phyloP scores from a whole-genome alignment of 2,888 invertebrate species.

The Boloria selene region DNA sequence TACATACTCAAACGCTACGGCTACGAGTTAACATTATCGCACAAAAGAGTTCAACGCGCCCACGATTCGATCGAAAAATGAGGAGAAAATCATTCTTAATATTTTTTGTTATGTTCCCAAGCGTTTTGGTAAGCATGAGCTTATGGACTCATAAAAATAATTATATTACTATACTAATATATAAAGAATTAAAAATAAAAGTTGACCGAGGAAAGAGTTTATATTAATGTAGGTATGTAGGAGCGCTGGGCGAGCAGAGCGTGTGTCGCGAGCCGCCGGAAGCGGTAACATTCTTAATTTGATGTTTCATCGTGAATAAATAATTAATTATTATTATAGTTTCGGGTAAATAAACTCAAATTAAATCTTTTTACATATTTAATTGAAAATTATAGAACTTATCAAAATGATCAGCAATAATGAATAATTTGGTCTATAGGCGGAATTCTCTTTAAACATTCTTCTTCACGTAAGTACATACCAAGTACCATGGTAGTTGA shows the following conservation, averaged over 20 bases:
- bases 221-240: not conserved
- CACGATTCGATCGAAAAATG: not conserved
- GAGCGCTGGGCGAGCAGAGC: not conserved
- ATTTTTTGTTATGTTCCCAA: not conserved
- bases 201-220: not conserved
- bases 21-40: not conserved
- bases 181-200: no score
- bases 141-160: no score
- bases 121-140: no score
- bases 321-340: slow-evolving; percentile 3
- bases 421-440: no score
- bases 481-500: no score
- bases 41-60: slow-evolving; percentile 21
- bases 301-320: slow-evolving; percentile 1
- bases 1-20: slow-evolving; percentile 6
- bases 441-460: no score
- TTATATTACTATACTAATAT: no score
- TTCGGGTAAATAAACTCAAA: not conserved
- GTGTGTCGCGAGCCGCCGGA: not conserved
- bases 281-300: slow-evolving; percentile 11
- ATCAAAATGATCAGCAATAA: not conserved
- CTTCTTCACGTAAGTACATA: no score
- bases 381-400: slow-evolving; percentile 6
- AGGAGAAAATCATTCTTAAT: not conserved
- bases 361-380: slow-evolving; percentile 15